Conservation (phyloP, 1,140 invertebrate species). For the Nymphalis io region DNA sequence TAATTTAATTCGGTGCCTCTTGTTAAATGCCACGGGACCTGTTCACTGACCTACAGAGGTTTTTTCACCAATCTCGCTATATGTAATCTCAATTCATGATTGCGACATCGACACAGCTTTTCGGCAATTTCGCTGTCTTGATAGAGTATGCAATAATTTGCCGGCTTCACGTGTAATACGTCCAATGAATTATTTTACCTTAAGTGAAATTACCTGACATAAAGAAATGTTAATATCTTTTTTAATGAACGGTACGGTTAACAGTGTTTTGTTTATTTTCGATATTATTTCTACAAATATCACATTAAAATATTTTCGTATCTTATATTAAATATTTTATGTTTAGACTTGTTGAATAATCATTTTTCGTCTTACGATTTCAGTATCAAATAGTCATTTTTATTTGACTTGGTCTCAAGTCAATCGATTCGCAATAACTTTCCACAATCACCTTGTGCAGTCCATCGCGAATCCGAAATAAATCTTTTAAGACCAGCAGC, state of each 20-base stretch:
- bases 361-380: neutral
- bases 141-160: conserved; percentile 36
- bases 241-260: conserved; percentile 28
- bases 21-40: conserved; percentile 50
- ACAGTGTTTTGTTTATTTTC: neutral
- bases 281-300: neutral
- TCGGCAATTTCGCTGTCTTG: conserved; percentile 37
- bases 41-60: conserved; percentile 55
- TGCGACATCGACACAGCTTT: conserved; percentile 46
- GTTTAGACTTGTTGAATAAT: no score
- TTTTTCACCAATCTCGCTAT: conserved; percentile 36
- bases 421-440: conserved; percentile 17
- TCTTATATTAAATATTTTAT: no score
- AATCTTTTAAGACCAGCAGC: conserved; percentile 1
- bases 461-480: conserved; percentile 16
- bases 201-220: conserved; percentile 24
- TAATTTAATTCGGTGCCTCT: conserved; percentile 40
- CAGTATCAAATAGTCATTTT: neutral
- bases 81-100: conserved; percentile 46
- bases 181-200: conserved; percentile 24
- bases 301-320: neutral
- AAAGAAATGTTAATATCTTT: conserved; percentile 34
- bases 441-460: conserved; percentile 9
- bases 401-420: conserved; percentile 7
- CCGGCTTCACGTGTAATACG: conserved; percentile 21